Base-by-base conservation (phyloP, 2,888 invertebrate species). In the Copidosoma aretas region DNA sequence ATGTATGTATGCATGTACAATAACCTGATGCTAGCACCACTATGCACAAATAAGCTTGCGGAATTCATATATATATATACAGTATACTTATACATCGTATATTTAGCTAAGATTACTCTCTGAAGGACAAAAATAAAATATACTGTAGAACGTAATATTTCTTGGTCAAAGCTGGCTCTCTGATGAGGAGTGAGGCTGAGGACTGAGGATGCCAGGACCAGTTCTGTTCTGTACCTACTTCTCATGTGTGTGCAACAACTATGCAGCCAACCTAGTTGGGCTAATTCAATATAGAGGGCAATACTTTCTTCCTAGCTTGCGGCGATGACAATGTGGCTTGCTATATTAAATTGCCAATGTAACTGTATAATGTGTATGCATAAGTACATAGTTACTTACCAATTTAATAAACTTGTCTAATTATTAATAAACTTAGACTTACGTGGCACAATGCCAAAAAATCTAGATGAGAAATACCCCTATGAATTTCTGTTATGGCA, bases 231-330 rank as follows among this genome's bases (percentile, higher is more conserved):
- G 32, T 8, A 32, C n/a, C n/a, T n/a, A n/a, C n/a, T n/a, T n/a
- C n/a, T n/a, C n/a, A n/a, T n/a, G n/a, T n/a, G n/a, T n/a, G 32
- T 5, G 32, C 32, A 32, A 62, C 52, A 68, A 58, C 58, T 68
- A 39, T 71, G 60, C 67, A 66, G 61, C 66, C 53, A 68, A 43
- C 5, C 24, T 68, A 71, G 71, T 71, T 71, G 25, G 10, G 66
- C 68, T 71, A 67, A 68, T 71, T 71, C 66, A 71, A 71, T 54
- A 64, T 22, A 71, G 71, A 68, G 71, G 71, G 71, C 71, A 63
- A 68, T 71, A 68, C 68, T 71, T 68, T 67, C 68, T 24, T 43
- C 41, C 17, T 46, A 46, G 8, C 32, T 32, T 32, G 32, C 8
- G 32, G 32, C 8, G 32, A 8, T 32, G 32, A 8, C 32, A 32